Evolutionary conservation across 2,797 vertebrate species (phyloP), one percentile per base, ranked within the genome.

Genomic region (Crocodylus rhombifer): DNA sequence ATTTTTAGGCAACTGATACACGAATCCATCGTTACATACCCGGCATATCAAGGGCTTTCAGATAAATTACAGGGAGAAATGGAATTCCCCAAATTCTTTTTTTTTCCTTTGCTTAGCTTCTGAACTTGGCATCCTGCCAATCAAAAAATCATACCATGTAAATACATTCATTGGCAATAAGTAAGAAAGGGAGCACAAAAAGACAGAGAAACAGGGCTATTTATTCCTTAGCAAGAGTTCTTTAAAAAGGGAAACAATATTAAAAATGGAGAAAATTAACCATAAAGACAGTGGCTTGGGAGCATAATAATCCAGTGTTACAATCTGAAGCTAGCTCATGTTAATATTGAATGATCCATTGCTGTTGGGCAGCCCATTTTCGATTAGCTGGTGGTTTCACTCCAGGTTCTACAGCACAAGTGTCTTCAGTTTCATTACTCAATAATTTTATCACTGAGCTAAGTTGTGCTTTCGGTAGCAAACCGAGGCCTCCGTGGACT

Each of bases 341-440:
- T 17, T 64, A 25, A 56, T 15, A 69, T 82, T n/a, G 7, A n/a
- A 60, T 17, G 33, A 58, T 8, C 25, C 17, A 89, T 23, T 6
- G 8, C 0, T 14, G 0, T 8, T 20, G 74, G 69, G n/a, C 6
- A 33, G 21, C 8, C 25, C 30, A 16, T 61, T 3, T 76, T 25
- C 65, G 10, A 25, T 56, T 36, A 71, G 8, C 20, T 55, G 69
- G 42, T 28, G 25, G 2, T 7, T 93, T 95, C 63, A 65, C 77
- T 77, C 28, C 16, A 62, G 23, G 67, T 16, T 17, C 26, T 62
- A 77, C 55, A 26, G 9, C 51, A 58, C 0, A 4, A 15, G 4
- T 86, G 33, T 15, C 51, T 63, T 3, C 9, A 7, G 2, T 4
- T 88, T 87, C 36, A 82, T 21, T 7, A 62, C 16, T 86, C 18